These are phyloP conservation scores for Falcaria lacertinaria DNA, from an alignment of 2,888 invertebrate species.

Conservation along the genomic window DNA sequence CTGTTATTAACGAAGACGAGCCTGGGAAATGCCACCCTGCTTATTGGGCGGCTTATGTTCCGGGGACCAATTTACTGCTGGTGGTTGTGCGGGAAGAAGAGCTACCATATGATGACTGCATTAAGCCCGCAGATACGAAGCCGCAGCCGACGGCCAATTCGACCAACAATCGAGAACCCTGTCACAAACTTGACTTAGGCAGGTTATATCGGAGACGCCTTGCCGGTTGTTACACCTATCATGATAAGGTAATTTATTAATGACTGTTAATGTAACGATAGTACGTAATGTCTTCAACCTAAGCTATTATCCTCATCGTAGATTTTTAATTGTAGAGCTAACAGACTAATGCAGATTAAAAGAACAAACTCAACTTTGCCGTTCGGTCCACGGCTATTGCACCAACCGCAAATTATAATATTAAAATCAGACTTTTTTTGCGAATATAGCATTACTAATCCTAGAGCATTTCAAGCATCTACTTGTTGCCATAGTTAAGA, in stretches of 20 bases:
- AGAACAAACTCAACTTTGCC: no score
- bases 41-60: constrained; percentile 86
- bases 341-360: no score
- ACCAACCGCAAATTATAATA: no score
- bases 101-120: constrained; percentile 40
- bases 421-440: no score
- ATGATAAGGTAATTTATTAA: constrained; percentile 79
- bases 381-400: no score
- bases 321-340: no score
- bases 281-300: no score
- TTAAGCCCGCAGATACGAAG: constrained; percentile 82
- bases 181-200: constrained; percentile 87
- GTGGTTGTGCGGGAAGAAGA: constrained; percentile 82
- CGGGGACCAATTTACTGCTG: constrained; percentile 88
- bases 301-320: no score
- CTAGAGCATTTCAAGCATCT: no score
- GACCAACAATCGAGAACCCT: constrained; percentile 80
- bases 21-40: constrained; percentile 52
- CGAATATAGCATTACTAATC: no score
- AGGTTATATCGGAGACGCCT: constrained; percentile 83
- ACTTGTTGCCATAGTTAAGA: no score
- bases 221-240: constrained; percentile 87
- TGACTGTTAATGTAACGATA: no score
- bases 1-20: constrained; percentile 46
- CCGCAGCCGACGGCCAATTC: constrained; percentile 54